Conservation (phyloP, 2,797 vertebrate species). For the Coregonus suidteri region DNA sequence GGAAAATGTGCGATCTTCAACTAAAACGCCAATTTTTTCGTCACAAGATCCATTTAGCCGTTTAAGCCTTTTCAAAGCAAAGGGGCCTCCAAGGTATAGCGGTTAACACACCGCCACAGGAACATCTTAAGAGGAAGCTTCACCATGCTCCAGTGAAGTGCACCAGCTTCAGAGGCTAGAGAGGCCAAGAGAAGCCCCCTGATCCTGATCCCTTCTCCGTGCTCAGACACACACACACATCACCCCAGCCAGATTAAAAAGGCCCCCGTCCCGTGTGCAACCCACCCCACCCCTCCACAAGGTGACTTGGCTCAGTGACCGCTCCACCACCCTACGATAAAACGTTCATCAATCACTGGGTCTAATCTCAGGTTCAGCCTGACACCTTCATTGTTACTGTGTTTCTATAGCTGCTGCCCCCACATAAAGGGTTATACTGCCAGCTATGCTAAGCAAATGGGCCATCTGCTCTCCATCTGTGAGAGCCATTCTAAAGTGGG, state of each 20-base stretch:
- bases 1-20: no score
- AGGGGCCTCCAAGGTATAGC: background rate
- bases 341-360: slow-evolving; percentile 73
- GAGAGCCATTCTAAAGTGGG: slow-evolving; percentile 55
- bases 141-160: slow-evolving; percentile 22
- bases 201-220: slow-evolving; percentile 6
- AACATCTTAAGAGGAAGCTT: slow-evolving; percentile 15
- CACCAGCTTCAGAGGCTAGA: background rate
- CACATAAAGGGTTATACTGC: slow-evolving; percentile 61
- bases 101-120: background rate
- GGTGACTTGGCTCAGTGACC: slow-evolving; percentile 63
- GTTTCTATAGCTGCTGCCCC: slow-evolving; percentile 67
- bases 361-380: slow-evolving; percentile 72
- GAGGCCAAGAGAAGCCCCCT: background rate
- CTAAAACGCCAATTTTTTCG: no score
- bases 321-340: slow-evolving; percentile 65
- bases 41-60: no score
- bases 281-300: slow-evolving; percentile 44
- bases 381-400: slow-evolving; percentile 72
- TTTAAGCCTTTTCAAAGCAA: background rate
- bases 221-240: background rate
- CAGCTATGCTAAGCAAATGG: slow-evolving; percentile 57
- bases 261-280: no score
- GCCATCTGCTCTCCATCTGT: slow-evolving; percentile 46
- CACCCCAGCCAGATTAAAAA: background rate